phyloP scores from a whole-genome alignment of 1,140 invertebrate species.

The Ips typographus region DNA sequence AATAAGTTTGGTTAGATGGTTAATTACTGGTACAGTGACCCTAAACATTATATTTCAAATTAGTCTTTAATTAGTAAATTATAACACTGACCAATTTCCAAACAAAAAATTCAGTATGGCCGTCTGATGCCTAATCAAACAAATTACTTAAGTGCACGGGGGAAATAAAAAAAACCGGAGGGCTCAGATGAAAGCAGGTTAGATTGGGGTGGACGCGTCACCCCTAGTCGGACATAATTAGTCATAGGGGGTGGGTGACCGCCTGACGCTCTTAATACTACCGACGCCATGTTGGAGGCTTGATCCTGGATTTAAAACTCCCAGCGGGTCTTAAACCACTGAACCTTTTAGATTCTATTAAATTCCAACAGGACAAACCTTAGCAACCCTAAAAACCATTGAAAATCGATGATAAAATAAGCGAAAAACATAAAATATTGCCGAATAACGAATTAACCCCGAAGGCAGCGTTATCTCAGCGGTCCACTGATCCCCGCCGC shows the following conservation, averaged over 20 bases:
- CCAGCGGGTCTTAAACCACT: neutral
- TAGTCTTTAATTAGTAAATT: neutral
- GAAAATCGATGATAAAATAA: neutral
- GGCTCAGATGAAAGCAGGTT: conserved; percentile 27
- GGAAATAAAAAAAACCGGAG: conserved; percentile 30
- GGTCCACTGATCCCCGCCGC: conserved; percentile 25
- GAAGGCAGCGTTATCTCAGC: conserved; percentile 22
- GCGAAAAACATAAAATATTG: neutral
- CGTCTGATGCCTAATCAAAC: conserved; percentile 20
- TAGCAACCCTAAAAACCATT: neutral
- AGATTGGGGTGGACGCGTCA: conserved; percentile 32
- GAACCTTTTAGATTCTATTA: no score
- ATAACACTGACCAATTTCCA: conserved; percentile 11
- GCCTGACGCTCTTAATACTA: conserved; percentile 13
- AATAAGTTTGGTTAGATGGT: no score
- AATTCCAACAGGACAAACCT: no score
- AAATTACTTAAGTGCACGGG: conserved; percentile 19
- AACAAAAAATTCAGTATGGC: conserved; percentile 33
- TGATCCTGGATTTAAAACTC: conserved; percentile 1
- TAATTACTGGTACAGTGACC: no score
- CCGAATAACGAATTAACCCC: conserved; percentile 20
- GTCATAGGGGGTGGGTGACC: conserved; percentile 45
- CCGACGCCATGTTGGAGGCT: conserved; percentile 21
- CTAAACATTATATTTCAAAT: neutral
- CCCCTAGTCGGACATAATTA: conserved; percentile 49